These are phyloP conservation scores for Hecatera dysodea DNA, from an alignment of 2,888 invertebrate genomes.

Conservation along the genomic window DNA sequence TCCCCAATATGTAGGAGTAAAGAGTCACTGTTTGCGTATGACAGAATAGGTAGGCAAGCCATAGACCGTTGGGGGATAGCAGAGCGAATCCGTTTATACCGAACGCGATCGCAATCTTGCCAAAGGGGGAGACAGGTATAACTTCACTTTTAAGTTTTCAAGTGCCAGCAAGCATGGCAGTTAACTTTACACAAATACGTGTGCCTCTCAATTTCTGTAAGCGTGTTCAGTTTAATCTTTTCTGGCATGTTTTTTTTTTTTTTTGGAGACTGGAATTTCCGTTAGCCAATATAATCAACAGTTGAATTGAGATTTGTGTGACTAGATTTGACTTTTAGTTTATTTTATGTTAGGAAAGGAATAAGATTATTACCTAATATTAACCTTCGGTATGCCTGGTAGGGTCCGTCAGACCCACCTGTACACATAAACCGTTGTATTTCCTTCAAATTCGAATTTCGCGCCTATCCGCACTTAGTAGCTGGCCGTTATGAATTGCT, in stretches of 20 bases:
- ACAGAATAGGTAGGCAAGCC: constrained; percentile 10
- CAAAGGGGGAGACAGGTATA: not conserved
- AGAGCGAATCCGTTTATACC: constrained; percentile 14
- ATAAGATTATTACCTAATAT: too few species aligned
- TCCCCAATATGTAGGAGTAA: not conserved
- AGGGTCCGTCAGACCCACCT: too few species aligned
- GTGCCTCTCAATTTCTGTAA: not conserved
- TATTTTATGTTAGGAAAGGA: not conserved
- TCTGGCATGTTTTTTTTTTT: not conserved
- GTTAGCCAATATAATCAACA: not conserved
- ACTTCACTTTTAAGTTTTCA: not conserved
- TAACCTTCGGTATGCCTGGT: too few species aligned
- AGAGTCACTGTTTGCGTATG: not conserved
- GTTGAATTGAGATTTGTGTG: not conserved
- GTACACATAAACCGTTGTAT: too few species aligned
- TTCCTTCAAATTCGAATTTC: too few species aligned
- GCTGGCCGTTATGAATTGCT: too few species aligned
- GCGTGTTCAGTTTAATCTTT: not conserved
- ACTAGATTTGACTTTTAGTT: not conserved
- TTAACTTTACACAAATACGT: not conserved
- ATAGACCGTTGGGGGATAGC: not conserved
- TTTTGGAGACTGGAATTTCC: not conserved
- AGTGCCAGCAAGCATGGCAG: not conserved
- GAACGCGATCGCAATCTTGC: constrained; percentile 1
- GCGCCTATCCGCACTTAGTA: too few species aligned